Percentiles rank a stretch among this genome's conserved stretches.
phyloP scores from a whole-genome alignment of 2,113 vertebrate genomes.

The Daubentonia madagascariensis region DNA sequence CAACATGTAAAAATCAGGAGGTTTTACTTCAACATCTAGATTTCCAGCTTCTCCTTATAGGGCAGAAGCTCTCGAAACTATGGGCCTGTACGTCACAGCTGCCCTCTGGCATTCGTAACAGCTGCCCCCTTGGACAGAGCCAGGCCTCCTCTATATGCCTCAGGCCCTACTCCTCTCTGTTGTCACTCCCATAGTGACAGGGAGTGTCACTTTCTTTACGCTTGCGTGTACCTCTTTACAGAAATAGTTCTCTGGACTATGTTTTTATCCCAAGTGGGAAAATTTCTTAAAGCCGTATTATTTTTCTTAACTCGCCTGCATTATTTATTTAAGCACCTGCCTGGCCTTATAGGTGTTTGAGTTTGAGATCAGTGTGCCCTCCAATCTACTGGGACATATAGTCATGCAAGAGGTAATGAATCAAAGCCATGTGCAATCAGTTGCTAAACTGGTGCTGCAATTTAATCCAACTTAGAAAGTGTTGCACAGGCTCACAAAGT shows the following conservation, averaged over 20 bases:
- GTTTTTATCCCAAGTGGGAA: neutral
- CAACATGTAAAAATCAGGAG: neutral
- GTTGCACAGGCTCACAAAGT: neutral
- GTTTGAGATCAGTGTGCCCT: neutral
- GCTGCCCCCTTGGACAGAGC: too few species aligned
- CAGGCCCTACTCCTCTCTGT: neutral
- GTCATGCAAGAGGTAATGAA: neutral
- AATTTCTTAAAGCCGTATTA: neutral
- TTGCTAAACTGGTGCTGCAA: neutral
- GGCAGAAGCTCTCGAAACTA: neutral
- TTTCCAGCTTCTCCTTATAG: neutral
- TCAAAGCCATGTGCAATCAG: neutral
- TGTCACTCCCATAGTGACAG: neutral
- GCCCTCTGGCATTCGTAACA: neutral
- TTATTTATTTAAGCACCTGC: neutral
- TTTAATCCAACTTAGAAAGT: neutral
- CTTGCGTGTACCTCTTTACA: neutral
- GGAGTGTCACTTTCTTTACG: neutral
- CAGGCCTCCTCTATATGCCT: neutral
- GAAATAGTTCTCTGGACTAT: neutral
- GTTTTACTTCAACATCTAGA: neutral
- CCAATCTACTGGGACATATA: neutral
- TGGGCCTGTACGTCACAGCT: fast-evolving
- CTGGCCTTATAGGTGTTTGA: neutral
- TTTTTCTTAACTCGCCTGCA: neutral